Evolutionary conservation across 2,888 invertebrate genomes (phyloP).

Genomic region (Idaea dimidiata): DNA sequence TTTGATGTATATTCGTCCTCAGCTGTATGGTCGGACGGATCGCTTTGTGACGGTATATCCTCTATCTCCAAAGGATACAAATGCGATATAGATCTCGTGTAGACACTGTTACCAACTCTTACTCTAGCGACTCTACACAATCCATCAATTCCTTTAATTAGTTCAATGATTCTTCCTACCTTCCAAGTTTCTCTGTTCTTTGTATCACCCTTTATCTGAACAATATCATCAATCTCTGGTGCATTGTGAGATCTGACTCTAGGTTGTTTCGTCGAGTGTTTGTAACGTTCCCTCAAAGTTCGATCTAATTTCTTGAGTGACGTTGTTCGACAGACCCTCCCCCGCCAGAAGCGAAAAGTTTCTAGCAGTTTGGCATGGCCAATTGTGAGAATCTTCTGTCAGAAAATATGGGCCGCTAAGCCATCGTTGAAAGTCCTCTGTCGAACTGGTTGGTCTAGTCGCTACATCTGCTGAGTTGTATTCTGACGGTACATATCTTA

Average conservation of each 20-base stretch:
- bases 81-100: conserved; percentile 7
- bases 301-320: no score
- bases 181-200: conserved; percentile 19
- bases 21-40: no score
- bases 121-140: conserved; percentile 17
- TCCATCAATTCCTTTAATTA: conserved; percentile 14
- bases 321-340: no score
- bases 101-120: conserved; percentile 1
- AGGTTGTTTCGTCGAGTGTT: conserved; percentile 6
- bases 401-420: conserved; percentile 15
- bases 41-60: neutral
- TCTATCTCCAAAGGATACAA: conserved; percentile 9
- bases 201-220: conserved; percentile 15
- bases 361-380: no score
- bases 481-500: conserved; percentile 16
- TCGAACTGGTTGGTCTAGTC: conserved; percentile 12
- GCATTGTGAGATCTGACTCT: neutral
- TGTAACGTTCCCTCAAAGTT: conserved; percentile 2
- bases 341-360: no score
- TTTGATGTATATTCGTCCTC: no score
- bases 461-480: conserved; percentile 13
- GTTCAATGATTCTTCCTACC: conserved; percentile 15
- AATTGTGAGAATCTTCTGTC: conserved; percentile 10
- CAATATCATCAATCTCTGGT: conserved; percentile 9
- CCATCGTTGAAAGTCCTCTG: neutral